These are phyloP conservation scores for Barbus barbus DNA, from an alignment of 2,113 vertebrate species.

Conservation along the genomic window DNA sequence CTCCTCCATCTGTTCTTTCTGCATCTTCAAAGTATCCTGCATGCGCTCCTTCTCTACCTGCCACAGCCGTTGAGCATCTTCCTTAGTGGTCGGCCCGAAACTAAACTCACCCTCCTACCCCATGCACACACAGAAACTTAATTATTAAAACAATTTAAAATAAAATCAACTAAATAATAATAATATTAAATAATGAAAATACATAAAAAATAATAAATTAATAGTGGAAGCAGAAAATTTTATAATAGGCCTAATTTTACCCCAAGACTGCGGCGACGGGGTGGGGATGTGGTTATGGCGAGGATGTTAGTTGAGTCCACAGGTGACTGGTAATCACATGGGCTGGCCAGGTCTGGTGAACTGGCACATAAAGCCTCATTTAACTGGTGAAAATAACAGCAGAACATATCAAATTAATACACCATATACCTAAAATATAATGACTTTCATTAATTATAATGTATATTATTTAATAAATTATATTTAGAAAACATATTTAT, in stretches of 20 bases:
- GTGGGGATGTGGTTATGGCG: conserved; percentile 71
- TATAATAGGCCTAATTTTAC: conserved; percentile 72
- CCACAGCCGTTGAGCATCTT: conserved; percentile 84
- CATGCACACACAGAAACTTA: not conserved
- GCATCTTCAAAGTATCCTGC: conserved; percentile 76
- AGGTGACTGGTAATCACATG: conserved; percentile 82
- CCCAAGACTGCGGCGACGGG: conserved; percentile 90
- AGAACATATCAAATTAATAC: not conserved
- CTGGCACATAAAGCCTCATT: conserved; percentile 90
- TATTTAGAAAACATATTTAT: too few species aligned
- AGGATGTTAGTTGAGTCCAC: conserved; percentile 81
- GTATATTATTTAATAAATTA: too few species aligned
- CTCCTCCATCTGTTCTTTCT: conserved; percentile 86
- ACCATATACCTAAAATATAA: not conserved
- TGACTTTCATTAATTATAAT: not conserved
- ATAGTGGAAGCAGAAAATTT: too few species aligned
- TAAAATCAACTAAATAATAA: not conserved
- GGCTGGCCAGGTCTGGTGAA: conserved; percentile 90
- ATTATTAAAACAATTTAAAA: not conserved
- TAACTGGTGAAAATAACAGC: conserved; percentile 72
- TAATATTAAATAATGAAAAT: too few species aligned
- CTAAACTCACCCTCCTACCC: conserved; percentile 86
- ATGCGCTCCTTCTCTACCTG: conserved; percentile 80
- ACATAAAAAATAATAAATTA: too few species aligned
- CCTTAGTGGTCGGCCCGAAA: conserved; percentile 74